A percentile compares a stretch with the other conserved stretches of the same genome.
phyloP scores from a whole-genome alignment of 1,140 invertebrate genomes.

The Cherax destructor region DNA sequence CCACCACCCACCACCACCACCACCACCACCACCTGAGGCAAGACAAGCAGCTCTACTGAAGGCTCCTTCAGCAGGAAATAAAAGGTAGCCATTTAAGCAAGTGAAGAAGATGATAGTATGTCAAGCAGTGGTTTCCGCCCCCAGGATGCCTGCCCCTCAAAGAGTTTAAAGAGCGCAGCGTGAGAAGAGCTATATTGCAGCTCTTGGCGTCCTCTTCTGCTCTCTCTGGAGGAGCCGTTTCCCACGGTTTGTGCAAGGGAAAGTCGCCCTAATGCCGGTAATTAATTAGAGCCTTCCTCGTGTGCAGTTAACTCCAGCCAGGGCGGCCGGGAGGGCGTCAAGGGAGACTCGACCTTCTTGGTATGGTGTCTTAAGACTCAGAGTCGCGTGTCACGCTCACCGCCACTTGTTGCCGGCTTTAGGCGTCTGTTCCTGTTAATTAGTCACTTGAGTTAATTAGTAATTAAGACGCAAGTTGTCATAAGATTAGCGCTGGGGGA shows the following conservation, averaged over 20 bases:
- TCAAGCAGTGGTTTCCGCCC: not conserved
- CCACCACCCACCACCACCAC: not conserved
- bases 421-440: slow-evolving; percentile 65
- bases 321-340: not conserved
- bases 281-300: slow-evolving; percentile 48
- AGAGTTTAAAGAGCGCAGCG: not conserved
- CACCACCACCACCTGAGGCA: not conserved
- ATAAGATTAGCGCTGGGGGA: slow-evolving; percentile 64
- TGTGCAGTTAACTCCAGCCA: slow-evolving; percentile 24
- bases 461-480: slow-evolving; percentile 65
- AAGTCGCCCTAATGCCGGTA: slow-evolving; percentile 61
- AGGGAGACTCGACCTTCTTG: not conserved
- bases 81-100: slow-evolving; percentile 13
- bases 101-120: not conserved
- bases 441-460: slow-evolving; percentile 65
- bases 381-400: not conserved
- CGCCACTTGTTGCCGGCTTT: slow-evolving; percentile 62
- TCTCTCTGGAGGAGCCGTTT: slow-evolving; percentile 39
- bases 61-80: not conserved
- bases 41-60: not conserved
- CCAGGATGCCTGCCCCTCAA: not conserved
- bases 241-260: slow-evolving; percentile 31
- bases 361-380: slow-evolving; percentile 12
- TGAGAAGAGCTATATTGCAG: slow-evolving; percentile 3
- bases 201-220: slow-evolving; percentile 37